Base-by-base conservation (phyloP, 1,140 invertebrate species). In the Drosophila pseudoobscura region DNA sequence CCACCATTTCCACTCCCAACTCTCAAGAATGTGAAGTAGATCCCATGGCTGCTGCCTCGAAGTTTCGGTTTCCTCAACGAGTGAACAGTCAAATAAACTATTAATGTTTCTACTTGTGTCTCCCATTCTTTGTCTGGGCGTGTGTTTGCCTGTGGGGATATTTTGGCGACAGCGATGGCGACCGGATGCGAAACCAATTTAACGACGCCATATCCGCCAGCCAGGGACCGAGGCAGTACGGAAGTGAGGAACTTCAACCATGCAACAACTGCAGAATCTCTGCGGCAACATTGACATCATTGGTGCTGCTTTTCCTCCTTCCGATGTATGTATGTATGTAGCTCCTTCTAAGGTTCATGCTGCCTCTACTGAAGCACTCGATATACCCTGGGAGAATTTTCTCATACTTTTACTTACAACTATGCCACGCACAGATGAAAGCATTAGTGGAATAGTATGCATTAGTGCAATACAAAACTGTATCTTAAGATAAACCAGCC, bases 181-280 rank as follows among this genome's bases (percentile, higher is more conserved):
- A 65, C 53, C 71, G 71, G 71, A 74, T 75, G 61, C 74, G 74
- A 73, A 77, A 77, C 73, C 74, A 70, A 77, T 77, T 70, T 68
- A 77, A 77, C 65, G 73, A 68, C 65, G 58, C 64, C 74, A 76
- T 77, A 70, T 77, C 74, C 74, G 64, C 51, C 17, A 43, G 31
- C 29, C 35, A 17, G 31, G 24, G 6, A 22, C 17, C n/a, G 22
- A 13, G 39, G n/a, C 44, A 57, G 59, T 58, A 45, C 29, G 13
- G 46, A 35, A 35, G 50, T 49, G 65, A 60, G 41, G 56, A 71
- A 35, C 29, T 24, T 56, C 69, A 64, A 49, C 53, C 39, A 57
- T 20, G 29, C 50, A 50, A 43, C 45, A 47, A 56, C 72, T 76
- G 72, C 73, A 75, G 43, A 75, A 75, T 75, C 73, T 75, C 55